These are phyloP conservation scores for Ivindomyrus marchei DNA, from an alignment of 2,113 vertebrate species.

Conservation along the genomic window DNA sequence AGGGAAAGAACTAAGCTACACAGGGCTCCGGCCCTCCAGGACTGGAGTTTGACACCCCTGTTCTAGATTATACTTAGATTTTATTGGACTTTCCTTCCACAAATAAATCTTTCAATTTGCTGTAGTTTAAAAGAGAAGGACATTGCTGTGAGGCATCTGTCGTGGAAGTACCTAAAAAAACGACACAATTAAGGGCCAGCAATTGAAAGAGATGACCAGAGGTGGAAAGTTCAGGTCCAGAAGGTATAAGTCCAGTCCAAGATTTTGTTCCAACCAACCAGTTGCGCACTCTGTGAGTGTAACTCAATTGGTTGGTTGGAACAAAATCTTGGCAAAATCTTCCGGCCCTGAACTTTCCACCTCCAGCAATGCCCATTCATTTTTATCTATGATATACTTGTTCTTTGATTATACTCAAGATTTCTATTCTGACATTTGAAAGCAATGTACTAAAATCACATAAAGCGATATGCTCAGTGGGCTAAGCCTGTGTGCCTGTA, in stretches of 20 bases:
- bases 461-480: background rate
- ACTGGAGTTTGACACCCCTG: too few relatives aligned
- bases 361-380: background rate
- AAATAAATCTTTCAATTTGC: background rate
- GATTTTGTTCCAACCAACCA: too few relatives aligned
- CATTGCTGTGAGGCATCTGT: background rate
- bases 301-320: too few relatives aligned
- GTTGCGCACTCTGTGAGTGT: too few relatives aligned
- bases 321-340: too few relatives aligned
- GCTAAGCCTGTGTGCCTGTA: too few relatives aligned
- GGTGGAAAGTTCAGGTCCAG: background rate
- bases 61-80: background rate
- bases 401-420: background rate
- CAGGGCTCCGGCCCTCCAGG: too few relatives aligned
- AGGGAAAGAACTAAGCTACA: too few relatives aligned
- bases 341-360: too few relatives aligned
- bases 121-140: background rate
- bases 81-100: background rate
- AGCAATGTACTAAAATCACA: background rate
- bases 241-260: background rate
- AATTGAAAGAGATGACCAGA: background rate
- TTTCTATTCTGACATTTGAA: background rate
- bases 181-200: background rate
- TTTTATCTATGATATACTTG: background rate
- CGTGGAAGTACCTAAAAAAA: background rate